These are phyloP conservation scores for Plecotus auritus DNA, from an alignment of 2,113 vertebrate species.

Conservation along the genomic window DNA sequence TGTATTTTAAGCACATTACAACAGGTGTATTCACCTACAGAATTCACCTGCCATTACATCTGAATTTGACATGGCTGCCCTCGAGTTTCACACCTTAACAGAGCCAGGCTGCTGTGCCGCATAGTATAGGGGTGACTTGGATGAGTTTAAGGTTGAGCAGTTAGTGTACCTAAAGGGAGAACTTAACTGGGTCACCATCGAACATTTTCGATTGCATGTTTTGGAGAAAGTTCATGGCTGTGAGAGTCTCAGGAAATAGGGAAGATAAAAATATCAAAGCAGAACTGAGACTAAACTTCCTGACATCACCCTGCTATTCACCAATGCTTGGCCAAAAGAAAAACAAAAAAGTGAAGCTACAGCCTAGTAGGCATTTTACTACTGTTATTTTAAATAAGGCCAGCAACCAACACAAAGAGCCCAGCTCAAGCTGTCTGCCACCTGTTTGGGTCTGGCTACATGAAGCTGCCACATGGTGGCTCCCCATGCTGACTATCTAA, in stretches of 20 bases:
- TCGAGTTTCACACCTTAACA: not conserved
- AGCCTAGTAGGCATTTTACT: not conserved
- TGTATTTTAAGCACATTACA: not conserved
- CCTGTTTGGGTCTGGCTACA: slow-evolving; percentile 31
- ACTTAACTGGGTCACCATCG: not conserved
- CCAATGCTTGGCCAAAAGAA: not conserved
- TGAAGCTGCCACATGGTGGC: slow-evolving; percentile 17
- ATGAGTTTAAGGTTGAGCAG: not conserved
- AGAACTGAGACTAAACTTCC: not conserved
- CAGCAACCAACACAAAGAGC: slow-evolving; percentile 49
- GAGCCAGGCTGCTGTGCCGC: not conserved
- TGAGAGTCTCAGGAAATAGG: not conserved
- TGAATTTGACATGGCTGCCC: not conserved
- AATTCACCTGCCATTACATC: not conserved
- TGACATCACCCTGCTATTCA: not conserved
- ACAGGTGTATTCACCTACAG: not conserved
- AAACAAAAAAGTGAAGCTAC: not conserved
- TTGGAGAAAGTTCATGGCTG: not conserved
- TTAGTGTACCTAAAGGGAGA: not conserved
- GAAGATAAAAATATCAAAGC: slow-evolving; percentile 12
- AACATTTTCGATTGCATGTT: slow-evolving; percentile 2
- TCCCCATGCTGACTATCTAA: slow-evolving; percentile 23
- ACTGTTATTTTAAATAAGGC: slow-evolving; percentile 46
- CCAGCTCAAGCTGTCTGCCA: slow-evolving; percentile 35
- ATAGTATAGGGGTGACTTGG: not conserved